Base-by-base conservation (phyloP, 2,797 vertebrate genomes). In the Leptodactylus fallax region DNA sequence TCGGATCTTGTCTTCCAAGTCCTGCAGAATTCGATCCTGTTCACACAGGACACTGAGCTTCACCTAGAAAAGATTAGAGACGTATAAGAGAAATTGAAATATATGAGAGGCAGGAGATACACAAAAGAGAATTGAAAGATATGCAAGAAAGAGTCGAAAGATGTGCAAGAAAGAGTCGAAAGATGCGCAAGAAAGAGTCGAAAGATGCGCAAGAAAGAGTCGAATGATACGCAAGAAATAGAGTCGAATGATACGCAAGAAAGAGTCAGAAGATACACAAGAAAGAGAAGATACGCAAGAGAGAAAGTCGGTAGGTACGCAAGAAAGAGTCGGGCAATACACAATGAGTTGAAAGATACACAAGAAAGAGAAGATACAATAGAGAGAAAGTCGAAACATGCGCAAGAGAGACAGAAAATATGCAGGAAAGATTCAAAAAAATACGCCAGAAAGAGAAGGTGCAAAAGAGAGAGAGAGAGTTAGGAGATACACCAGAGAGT, bases 21-120 rank as follows among this genome's bases (percentile, higher is more conserved):
- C 98, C 94, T 99, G 98, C 16, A 99, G 95, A 91, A 98, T 97
- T 93, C 97, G 97, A 93, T 99, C 98, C 93, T 99, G 98, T 93
- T 99, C 98, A 91, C 98, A 99, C 85, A 99, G 95, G 92, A 97
- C 79, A 58, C 98, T 99, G 91, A 99, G 93, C 91, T 99, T 99
- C 89, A 99, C 98, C 98, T 99, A 83, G 9, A 58, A n/a, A 7
- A n/a, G 92, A 92, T 87, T 55, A 81, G 93, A 92, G 49, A 25
- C 6, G 6, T 11, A 27, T 11, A 25, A 79, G 7, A 58, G n/a
- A 21, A 78, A 11, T 12, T 14, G 76, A 17, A 8, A 23, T 27
- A 53, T n/a, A 23, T 36, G 36, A 36, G 36, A 36, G 36, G 36
- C 36, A 36, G 36, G 36, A 36, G 36, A 36, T 36, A 36, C 36